Evolutionary conservation across 2,888 invertebrate genomes (phyloP), one percentile per base, ranked within the genome.

Genomic region (Phengaris alcon): DNA sequence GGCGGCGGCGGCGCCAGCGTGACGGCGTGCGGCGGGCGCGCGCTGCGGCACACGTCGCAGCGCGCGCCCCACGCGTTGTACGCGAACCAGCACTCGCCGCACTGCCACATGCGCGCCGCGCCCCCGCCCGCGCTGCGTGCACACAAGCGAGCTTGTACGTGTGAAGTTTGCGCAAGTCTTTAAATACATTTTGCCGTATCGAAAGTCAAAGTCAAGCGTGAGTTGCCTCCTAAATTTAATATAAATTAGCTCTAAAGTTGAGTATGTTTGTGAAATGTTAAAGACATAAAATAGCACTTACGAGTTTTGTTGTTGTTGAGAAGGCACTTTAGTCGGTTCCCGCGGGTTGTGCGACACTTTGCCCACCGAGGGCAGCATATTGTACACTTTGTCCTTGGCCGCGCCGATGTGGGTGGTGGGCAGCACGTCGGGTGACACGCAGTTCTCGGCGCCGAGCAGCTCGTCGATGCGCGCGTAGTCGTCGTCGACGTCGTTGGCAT

Each of bases 71-170:
- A 94, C 79, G 96, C 96, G 91, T 98, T 96, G 88, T 97, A 97
- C 78, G 97, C 96, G 90, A 97, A 98, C 86, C 97, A 97, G 89
- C 98, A 98, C 88, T 97, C 96, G 77, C 95, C 94, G 90, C 98
- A 98, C 79, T 97, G 97, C 98, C 98, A 98, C 95, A 97, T 96
- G 81, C 97, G 90, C 12, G 85, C 87, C 76, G 90, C 89, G 35
- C 87, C 85, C 80, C 76, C 75, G 12, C 48, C 79, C 81, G 48
- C 81, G 80, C 7, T 15, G 6, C 73, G 59, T 51, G 75, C 52
- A 64, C 51, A 68, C 13, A 46, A 64, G 64, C 64, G 35, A 52
- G 35, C 35, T 35, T 64, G 59, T 64, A 64, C 44, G 2, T 64
- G 64, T 64, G 13, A 10, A 12, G 10, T 64, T 64, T 64, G 22